Evolutionary conservation across 2,113 vertebrate species (phyloP).

Genomic region (Hymenochirus boettgeri): DNA sequence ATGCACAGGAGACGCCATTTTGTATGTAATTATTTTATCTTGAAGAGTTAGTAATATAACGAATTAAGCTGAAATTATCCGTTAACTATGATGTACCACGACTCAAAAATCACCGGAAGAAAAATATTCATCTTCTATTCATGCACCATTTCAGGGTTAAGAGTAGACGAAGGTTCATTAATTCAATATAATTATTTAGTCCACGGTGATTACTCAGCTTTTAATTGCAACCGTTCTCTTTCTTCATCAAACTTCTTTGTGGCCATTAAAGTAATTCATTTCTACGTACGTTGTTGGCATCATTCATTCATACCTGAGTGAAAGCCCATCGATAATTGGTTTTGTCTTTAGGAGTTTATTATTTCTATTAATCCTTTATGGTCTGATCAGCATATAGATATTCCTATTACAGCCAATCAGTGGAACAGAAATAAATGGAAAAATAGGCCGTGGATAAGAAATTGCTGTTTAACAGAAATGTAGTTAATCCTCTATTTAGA

Average conservation of each 20-base stretch:
- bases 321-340: background rate
- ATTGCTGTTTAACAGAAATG: no score
- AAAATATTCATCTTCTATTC: constrained; percentile 14
- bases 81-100: constrained; percentile 20
- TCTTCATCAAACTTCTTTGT: constrained; percentile 9
- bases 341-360: constrained; percentile 13
- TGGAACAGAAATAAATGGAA: background rate
- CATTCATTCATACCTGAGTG: constrained; percentile 20
- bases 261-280: background rate
- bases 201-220: constrained; percentile 4
- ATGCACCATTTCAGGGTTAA: constrained; percentile 25
- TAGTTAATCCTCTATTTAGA: no score
- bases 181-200: constrained; percentile 20
- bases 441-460: no score
- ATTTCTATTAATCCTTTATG: constrained; percentile 14
- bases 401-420: constrained; percentile 17
- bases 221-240: constrained; percentile 5
- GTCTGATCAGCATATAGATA: constrained; percentile 11
- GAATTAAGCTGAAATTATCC: background rate
- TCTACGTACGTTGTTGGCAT: constrained; percentile 12
- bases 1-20: no score
- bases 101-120: constrained; percentile 9
- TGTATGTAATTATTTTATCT: no score
- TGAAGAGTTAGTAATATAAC: no score
- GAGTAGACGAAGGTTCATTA: constrained; percentile 26